phyloP scores from a whole-genome alignment of 2,797 vertebrate species.

The Pagetopsis macropterus region DNA sequence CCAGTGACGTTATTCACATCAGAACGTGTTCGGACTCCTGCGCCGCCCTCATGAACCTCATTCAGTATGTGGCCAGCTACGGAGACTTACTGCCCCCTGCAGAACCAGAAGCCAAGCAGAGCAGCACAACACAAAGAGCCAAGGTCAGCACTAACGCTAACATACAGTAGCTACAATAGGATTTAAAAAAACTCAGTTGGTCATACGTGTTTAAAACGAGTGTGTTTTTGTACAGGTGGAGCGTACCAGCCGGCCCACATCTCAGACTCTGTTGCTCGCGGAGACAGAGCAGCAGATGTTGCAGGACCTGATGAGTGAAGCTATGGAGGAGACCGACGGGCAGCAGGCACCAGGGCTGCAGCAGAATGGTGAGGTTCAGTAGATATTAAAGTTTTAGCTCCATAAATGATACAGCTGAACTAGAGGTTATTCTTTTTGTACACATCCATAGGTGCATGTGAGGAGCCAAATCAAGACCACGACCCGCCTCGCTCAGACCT shows the following conservation, averaged over 20 bases:
- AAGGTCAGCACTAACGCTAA: conserved; percentile 81
- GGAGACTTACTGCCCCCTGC: conserved; percentile 90
- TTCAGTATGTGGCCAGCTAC: conserved; percentile 96
- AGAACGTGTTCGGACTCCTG: conserved; percentile 96
- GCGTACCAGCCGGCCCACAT: conserved; percentile 73
- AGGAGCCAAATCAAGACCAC: conserved; percentile 82
- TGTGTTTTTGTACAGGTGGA: conserved; percentile 81
- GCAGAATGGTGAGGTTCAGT: conserved; percentile 84
- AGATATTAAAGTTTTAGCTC: neutral
- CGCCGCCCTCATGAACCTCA: conserved; percentile 97
- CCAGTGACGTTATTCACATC: conserved; percentile 95
- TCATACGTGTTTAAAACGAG: conserved; percentile 5
- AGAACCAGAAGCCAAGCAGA: conserved; percentile 82
- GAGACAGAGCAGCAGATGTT: conserved; percentile 95
- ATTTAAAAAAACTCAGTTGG: neutral
- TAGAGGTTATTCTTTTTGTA: conserved; percentile 1
- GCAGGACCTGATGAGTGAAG: conserved; percentile 97
- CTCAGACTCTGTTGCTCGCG: conserved; percentile 86
- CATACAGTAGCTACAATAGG: neutral
- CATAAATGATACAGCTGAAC: neutral
- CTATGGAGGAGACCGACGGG: conserved; percentile 94
- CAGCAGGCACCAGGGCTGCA: conserved; percentile 81
- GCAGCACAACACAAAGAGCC: conserved; percentile 79
- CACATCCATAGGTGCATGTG: conserved; percentile 80
- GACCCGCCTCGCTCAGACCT: conserved; percentile 93